Base-by-base conservation (phyloP, 1,140 invertebrate genomes). In the Zaprionus camerounensis region DNA sequence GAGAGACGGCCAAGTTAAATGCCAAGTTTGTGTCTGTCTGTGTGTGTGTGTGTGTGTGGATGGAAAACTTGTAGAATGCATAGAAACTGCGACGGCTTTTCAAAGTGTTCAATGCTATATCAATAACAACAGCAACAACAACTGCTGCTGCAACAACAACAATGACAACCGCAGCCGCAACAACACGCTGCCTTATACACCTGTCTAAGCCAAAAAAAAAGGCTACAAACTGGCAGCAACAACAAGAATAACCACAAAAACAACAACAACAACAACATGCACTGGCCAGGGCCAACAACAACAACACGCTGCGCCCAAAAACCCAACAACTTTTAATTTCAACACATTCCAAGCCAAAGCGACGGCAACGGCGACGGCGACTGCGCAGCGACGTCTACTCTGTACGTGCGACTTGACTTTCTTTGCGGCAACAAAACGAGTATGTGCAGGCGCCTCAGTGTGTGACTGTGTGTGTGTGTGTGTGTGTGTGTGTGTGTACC, bases 281-380 rank as follows among this genome's bases (percentile, higher is more conserved):
- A 66, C 62, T 67, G 36, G 61, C 81, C 83, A 88, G 78, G 84
- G 83, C 83, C 83, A 70, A 63, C 68, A 61, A 51, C 62, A 75
- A 78, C 71, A 20, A 22, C 36, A 44, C 69, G 76, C 81, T 87
- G 83, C 83, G 83, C 83, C 83, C 83, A 87, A 87, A 86, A 87
- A 88, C 78, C 80, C 84, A 88, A 87, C 84, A 87, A 87, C 84
- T 87, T 88, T 87, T 87, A 87, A 88, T 87, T 87, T 87, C 84
- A 87, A 87, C 78, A 87, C 84, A 87, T 87, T 87, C 84, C 84
- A 87, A 46, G 80, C 72, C 81, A 78, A 76, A 82, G 82, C 53
- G 46, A 20, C 41, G 24, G 13, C 55, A 24, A 34, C 53, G 17
- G 51, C 68, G n/a, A 34, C 34, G n/a, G 34, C 53, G 44, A 76